Base-by-base conservation (phyloP, 2,797 vertebrate species). In the Tapera naevia region DNA sequence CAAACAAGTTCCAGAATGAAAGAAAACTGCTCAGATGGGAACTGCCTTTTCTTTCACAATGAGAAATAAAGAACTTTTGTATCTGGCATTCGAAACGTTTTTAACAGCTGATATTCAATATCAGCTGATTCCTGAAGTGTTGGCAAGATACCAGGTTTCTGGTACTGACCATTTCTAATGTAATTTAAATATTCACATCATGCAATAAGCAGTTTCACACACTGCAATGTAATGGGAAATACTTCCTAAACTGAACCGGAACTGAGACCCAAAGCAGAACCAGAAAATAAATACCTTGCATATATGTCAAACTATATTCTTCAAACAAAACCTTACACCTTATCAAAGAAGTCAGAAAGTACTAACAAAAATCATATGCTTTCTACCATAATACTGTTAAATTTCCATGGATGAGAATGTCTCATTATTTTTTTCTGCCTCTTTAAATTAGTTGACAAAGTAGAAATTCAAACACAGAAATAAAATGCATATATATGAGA, bases 401-500 rank as follows among this genome's bases (percentile, higher is more conserved):
- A 96, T 97, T 97, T 97, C 72, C 93, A 97, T 97, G 94, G 96
- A 91, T 89, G 93, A 97, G 94, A 97, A 97, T 96, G 93, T 97
- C 95, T 95, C 72, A 72, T 96, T 96, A 89, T 83, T 91, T 84
- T 87, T 96, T 89, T 90, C 90, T 95, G 95, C 97, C 96, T 96
- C 95, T 97, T 96, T 92, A 97, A 97, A 97, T 97, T 94, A 97
- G 96, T 91, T 96, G 97, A 97, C 94, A 72, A 96, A 97, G 96
- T 98, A 97, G 96, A 98, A 98, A 97, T 97, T 85, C 94, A 97
- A 97, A 97, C 95, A 97, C 93, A 88, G 97, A 96, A 96, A 97
- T 96, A 97, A 97, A 98, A 99, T 98, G 98, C 97, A 97, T 97
- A 97, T 96, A 96, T 97, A 91, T 98, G 91, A 97, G 96, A 97